These are phyloP conservation scores for Ips nitidus DNA, from an alignment of 1,140 invertebrate species.

Conservation along the genomic window DNA sequence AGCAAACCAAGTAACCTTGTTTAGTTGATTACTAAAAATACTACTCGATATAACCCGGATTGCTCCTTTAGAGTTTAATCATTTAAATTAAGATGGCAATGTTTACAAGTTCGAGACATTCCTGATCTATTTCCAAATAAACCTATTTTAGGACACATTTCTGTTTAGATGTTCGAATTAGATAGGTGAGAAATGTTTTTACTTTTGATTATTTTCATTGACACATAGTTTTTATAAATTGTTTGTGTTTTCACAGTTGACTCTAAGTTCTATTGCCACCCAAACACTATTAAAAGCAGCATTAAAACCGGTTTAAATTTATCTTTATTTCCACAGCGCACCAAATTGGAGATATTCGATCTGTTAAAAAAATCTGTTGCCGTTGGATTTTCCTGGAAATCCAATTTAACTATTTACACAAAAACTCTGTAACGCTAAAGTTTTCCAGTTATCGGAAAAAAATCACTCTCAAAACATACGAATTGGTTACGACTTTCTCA, in stretches of 20 bases:
- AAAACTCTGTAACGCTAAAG: too few species aligned
- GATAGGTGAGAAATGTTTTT: slow-evolving; percentile 38
- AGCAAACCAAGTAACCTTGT: too few species aligned
- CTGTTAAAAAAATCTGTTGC: too few species aligned
- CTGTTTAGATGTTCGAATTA: slow-evolving; percentile 33
- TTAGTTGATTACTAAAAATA: too few species aligned
- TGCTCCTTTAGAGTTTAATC: too few species aligned
- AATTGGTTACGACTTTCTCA: slow-evolving; percentile 35
- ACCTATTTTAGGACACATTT: slow-evolving; percentile 36
- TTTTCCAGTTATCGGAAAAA: too few species aligned
- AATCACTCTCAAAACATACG: neutral
- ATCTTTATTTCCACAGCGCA: slow-evolving; percentile 31
- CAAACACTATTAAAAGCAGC: slow-evolving; percentile 37
- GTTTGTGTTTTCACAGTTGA: slow-evolving; percentile 39
- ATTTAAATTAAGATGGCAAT: neutral
- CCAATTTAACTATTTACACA: too few species aligned
- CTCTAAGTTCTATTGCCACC: slow-evolving; percentile 36
- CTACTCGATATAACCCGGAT: too few species aligned
- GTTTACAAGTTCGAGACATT: slow-evolving; percentile 22
- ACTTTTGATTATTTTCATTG: slow-evolving; percentile 39
- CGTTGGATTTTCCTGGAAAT: too few species aligned
- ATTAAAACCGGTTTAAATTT: slow-evolving; percentile 38
- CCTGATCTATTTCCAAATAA: slow-evolving; percentile 25
- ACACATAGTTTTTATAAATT: slow-evolving; percentile 40
- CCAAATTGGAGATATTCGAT: slow-evolving; percentile 19